These are phyloP conservation scores for Nettapus auritus DNA, from an alignment of 2,113 vertebrate species.

Conservation along the genomic window DNA sequence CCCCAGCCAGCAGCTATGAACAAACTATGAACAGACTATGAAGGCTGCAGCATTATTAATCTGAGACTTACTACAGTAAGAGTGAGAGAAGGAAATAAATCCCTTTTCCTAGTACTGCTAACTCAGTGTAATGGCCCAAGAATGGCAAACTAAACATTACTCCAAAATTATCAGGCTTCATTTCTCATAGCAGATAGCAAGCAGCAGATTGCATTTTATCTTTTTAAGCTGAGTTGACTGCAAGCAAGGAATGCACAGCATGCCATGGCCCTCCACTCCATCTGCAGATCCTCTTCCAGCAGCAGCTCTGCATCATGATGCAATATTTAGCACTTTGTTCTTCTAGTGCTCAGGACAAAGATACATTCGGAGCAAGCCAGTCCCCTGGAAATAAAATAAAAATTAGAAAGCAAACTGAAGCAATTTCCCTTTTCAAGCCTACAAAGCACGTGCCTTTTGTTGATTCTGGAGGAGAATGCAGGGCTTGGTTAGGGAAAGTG, in stretches of 20 bases:
- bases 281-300: background rate
- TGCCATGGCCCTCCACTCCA: background rate
- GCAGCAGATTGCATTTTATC: constrained; percentile 61
- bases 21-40: constrained; percentile 56
- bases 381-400: background rate
- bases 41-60: constrained; percentile 58
- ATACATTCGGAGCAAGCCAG: background rate
- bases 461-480: constrained; percentile 8
- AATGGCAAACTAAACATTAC: constrained; percentile 67
- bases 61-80: constrained; percentile 37
- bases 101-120: constrained; percentile 41
- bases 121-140: constrained; percentile 52
- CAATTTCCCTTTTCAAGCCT: background rate
- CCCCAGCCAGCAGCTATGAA: constrained; percentile 29
- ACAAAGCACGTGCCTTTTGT: fast-evolving
- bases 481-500: background rate
- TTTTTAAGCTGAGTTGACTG: constrained; percentile 47
- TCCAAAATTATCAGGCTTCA: constrained; percentile 52
- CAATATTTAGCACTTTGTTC: constrained; percentile 21
- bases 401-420: background rate
- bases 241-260: constrained; percentile 46
- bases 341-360: background rate
- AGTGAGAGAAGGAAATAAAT: constrained; percentile 44
- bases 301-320: background rate
- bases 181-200: constrained; percentile 39